Evolutionary conservation across 2,113 vertebrate genomes (phyloP).

Genomic region (Esox niger): DNA sequence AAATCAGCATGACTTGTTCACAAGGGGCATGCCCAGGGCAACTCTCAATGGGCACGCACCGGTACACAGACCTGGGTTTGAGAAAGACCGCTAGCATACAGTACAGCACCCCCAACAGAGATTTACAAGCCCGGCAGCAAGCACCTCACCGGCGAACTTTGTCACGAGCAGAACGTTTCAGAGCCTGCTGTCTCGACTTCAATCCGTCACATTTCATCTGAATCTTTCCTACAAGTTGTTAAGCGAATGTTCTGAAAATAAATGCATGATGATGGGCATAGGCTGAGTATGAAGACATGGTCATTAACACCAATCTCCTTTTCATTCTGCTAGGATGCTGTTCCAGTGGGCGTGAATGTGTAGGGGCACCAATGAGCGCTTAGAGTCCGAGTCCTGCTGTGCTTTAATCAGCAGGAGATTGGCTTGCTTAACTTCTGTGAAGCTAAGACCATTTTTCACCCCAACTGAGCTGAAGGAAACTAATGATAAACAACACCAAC

Average conservation of each 20-base stretch:
- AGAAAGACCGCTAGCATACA: no score
- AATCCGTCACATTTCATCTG: background rate
- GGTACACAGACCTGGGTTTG: no score
- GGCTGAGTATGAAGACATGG: slow-evolving; percentile 70
- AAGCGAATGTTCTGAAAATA: slow-evolving; percentile 65
- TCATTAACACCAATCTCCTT: background rate
- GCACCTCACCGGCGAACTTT: no score
- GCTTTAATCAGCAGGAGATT: slow-evolving; percentile 39
- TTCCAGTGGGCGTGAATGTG: background rate
- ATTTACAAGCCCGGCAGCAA: no score
- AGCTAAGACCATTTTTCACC: slow-evolving; percentile 6
- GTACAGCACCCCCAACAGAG: no score
- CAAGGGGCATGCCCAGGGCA: no score
- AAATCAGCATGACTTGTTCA: no score
- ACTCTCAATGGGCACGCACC: no score
- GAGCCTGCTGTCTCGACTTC: no score
- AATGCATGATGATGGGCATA: slow-evolving; percentile 72
- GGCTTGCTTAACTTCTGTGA: slow-evolving; percentile 35
- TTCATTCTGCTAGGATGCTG: background rate
- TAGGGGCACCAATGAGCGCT: background rate
- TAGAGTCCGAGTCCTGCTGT: slow-evolving; percentile 41
- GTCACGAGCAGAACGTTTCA: no score
- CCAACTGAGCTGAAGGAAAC: background rate
- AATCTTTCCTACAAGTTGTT: slow-evolving; percentile 59
- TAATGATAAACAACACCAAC: background rate